A percentile compares a stretch with the other conserved stretches of the same genome.
Evolutionary conservation across 2,113 vertebrate species (phyloP).

Genomic region (Chelonoidis abingdonii): DNA sequence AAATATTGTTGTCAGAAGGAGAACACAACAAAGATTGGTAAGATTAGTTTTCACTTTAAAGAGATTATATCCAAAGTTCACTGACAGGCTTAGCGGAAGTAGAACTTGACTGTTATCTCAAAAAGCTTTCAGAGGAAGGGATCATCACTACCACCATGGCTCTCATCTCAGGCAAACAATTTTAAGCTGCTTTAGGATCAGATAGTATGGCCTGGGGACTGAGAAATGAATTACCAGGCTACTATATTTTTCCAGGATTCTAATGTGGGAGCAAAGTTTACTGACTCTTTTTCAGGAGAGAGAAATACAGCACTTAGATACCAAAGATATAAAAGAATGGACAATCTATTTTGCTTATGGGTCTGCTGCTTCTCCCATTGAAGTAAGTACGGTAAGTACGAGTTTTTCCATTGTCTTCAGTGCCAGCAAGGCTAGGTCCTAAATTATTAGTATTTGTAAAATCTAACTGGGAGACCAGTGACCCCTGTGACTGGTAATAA

Average conservation of each 20-base stretch:
- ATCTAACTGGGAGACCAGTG: neutral
- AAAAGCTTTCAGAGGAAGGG: slow-evolving; percentile 58
- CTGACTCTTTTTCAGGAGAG: slow-evolving; percentile 1
- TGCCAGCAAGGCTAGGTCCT: neutral
- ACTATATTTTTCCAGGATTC: slow-evolving; percentile 51
- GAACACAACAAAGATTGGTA: slow-evolving; percentile 57
- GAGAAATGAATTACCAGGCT: slow-evolving; percentile 53
- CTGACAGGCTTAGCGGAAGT: slow-evolving; percentile 69
- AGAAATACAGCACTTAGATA: slow-evolving; percentile 30
- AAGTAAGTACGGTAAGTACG: neutral
- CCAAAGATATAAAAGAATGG: neutral
- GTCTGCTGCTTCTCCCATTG: neutral
- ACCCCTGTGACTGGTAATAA: neutral
- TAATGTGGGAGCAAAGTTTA: slow-evolving; percentile 71
- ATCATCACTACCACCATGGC: slow-evolving; percentile 67
- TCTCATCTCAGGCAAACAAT: slow-evolving; percentile 69
- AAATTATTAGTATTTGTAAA: neutral
- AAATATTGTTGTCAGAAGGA: slow-evolving; percentile 45
- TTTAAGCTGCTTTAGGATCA: slow-evolving; percentile 79
- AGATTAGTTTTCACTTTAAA: slow-evolving; percentile 75
- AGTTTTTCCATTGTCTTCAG: neutral
- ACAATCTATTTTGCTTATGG: neutral
- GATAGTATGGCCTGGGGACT: slow-evolving; percentile 42
- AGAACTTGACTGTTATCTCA: slow-evolving; percentile 76
- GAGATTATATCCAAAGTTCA: slow-evolving; percentile 78